Evolutionary conservation across 2,797 vertebrate genomes (phyloP).

Genomic region (Pangasius macronema): DNA sequence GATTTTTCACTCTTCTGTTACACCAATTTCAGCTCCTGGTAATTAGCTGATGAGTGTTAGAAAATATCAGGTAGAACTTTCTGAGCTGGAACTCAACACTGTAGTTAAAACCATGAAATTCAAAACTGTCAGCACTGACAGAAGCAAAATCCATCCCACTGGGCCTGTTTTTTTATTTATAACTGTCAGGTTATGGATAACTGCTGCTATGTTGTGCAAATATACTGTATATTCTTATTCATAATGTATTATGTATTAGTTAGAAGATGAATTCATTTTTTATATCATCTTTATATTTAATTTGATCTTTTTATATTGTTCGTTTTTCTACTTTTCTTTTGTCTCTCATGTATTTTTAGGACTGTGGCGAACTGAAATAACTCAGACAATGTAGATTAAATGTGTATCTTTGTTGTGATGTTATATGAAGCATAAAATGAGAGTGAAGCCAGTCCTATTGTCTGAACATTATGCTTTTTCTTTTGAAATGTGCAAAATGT

Average conservation of each 20-base stretch:
- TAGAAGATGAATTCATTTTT: neutral
- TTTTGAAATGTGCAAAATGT: neutral
- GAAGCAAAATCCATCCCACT: neutral
- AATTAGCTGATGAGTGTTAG: neutral
- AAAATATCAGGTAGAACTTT: neutral
- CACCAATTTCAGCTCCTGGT: neutral
- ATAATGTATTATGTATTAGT: neutral
- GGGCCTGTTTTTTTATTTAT: neutral
- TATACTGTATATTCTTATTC: neutral
- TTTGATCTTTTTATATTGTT: neutral
- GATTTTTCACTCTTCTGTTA: neutral
- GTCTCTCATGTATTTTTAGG: neutral
- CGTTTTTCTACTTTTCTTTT: neutral
- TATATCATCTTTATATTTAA: neutral
- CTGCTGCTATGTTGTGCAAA: neutral
- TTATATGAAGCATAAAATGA: neutral
- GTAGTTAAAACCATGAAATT: neutral
- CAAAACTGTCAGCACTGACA: neutral
- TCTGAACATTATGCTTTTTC: neutral
- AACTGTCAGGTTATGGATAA: neutral
- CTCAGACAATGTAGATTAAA: neutral
- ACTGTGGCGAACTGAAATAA: neutral
- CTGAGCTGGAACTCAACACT: neutral
- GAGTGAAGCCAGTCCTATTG: neutral
- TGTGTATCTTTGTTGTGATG: neutral